Evolutionary conservation across 1,140 invertebrate species (phyloP), one percentile per base, ranked within the genome.

Genomic region (Lepidurus couesii): DNA sequence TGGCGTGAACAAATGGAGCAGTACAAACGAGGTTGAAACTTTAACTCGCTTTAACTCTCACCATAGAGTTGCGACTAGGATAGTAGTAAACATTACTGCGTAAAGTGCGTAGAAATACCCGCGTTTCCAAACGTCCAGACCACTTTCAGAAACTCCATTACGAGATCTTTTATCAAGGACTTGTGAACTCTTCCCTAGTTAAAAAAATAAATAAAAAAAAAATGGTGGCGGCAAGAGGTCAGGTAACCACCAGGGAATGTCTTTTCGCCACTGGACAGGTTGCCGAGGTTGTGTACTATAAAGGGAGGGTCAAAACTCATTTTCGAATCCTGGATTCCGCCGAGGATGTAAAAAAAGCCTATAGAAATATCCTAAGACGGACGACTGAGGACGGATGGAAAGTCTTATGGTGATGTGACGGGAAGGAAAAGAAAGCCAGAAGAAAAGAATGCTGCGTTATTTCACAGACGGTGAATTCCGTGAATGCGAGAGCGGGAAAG

Each of bases 401-500:
- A 34, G 34, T 4, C 34, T 34, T 3, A 34, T 4, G 34, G 34
- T 34, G 34, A 34, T 34, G 9, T 65, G 53, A 7, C 13, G 53
- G 21, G 16, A 7, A 21, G 21, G 53, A 21, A 65, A 65, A 65
- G 53, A 65, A 65, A 21, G 53, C 53, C 16, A n/a, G n/a, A 65
- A 21, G 53, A 65, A 65, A 65, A 65, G 53, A 65, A 65, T 65
- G 53, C 16, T 21, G 53, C 53, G n/a, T 65, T 65, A 65, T 65
- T 65, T 65, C 53, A 21, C 53, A 65, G 53, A 65, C 53, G 53
- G 53, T 65, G 53, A 65, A 65, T 65, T 65, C 53, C 53, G 53
- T 65, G 53, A 65, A 65, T 65, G 53, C 53, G 0, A 65, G 53
- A 34, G 34, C 34, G 34, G 53, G 53, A 21, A 65, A 65, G 53